Evolutionary conservation across 2,797 vertebrate genomes (phyloP).

Genomic region (Columba guinea): DNA sequence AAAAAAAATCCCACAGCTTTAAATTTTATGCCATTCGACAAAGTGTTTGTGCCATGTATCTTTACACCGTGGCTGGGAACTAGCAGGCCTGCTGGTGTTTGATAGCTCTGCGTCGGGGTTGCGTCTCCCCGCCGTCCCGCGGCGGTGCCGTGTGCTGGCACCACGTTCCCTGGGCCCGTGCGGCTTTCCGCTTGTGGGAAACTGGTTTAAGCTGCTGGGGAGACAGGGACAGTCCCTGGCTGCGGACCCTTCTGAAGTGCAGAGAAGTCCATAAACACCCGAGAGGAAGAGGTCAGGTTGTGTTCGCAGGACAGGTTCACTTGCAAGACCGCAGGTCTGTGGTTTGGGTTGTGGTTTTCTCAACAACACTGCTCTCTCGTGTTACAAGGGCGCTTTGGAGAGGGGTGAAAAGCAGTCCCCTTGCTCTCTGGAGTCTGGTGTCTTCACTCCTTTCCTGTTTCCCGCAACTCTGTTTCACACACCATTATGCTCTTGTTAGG

Average conservation of each 20-base stretch:
- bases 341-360: rapidly evolving
- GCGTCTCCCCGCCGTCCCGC: neutral
- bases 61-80: neutral
- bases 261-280: rapidly evolving
- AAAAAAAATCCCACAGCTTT: neutral
- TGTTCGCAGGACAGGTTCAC: neutral
- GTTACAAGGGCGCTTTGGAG: neutral
- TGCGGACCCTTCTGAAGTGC: neutral
- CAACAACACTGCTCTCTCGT: neutral
- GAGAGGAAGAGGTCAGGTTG: neutral
- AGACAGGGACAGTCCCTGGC: neutral
- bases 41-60: neutral
- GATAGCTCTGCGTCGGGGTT: neutral
- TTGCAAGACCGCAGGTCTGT: neutral
- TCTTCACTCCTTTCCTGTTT: neutral
- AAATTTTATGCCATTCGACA: neutral
- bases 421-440: neutral
- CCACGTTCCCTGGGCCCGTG: neutral
- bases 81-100: neutral
- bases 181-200: neutral
- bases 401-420: neutral
- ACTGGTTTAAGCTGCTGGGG: neutral
- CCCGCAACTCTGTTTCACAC: neutral
- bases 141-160: neutral
- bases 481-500: neutral